A percentile compares a stretch with the other conserved stretches of the same genome.
Conservation (phyloP, 1,140 invertebrate genomes). For the Drosophila watanabei region DNA sequence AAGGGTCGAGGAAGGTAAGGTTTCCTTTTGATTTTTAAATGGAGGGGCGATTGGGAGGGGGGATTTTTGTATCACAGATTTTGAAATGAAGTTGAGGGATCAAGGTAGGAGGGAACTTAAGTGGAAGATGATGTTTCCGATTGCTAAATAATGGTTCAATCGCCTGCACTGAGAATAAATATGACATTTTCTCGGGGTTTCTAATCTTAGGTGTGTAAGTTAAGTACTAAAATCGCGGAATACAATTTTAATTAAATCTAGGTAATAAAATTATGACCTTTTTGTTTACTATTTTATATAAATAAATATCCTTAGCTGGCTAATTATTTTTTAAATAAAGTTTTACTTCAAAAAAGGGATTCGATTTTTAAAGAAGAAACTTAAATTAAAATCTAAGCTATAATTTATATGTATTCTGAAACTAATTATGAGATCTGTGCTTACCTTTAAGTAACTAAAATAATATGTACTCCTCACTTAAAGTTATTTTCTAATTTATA, state of each 20-base stretch:
- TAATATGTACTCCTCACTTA: neutral
- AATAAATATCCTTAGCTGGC: neutral
- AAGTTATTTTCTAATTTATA: neutral
- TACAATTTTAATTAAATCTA: neutral
- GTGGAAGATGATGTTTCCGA: constrained; percentile 5
- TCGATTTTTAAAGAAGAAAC: neutral
- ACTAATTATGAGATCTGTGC: neutral
- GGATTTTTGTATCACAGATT: constrained; percentile 76
- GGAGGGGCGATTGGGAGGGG: constrained; percentile 25
- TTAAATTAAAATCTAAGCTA: too few relatives aligned
- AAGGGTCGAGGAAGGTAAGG: neutral
- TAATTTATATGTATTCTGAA: neutral
- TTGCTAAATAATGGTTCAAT: neutral
- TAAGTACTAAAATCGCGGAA: neutral
- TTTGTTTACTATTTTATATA: neutral
- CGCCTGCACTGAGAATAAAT: neutral
- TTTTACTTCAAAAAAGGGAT: neutral
- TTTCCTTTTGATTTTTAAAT: constrained; percentile 6
- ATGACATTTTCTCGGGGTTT: neutral
- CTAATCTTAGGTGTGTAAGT: neutral
- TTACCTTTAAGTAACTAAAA: neutral
- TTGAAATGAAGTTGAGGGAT: constrained; percentile 66
- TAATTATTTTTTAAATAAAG: neutral
- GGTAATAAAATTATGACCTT: neutral
- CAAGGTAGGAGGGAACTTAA: constrained; percentile 2